These are phyloP conservation scores for Brenthis ino DNA, from an alignment of 2,888 invertebrate genomes.

Conservation along the genomic window DNA sequence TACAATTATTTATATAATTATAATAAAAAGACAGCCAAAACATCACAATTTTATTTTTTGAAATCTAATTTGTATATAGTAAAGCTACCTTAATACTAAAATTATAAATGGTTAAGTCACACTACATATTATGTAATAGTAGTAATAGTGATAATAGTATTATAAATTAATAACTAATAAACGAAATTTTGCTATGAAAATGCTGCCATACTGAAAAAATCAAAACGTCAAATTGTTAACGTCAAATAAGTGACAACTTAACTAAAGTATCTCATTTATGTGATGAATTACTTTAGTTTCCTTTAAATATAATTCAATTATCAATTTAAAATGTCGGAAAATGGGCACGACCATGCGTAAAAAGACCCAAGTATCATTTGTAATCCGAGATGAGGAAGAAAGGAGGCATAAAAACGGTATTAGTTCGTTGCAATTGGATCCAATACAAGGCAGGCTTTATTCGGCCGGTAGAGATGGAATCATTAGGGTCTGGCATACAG, in stretches of 20 bases:
- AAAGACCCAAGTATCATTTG: constrained; percentile 95
- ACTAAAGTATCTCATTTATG: constrained; percentile 22
- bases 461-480: constrained; percentile 98
- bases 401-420: constrained; percentile 96
- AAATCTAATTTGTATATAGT: too few relatives aligned
- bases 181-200: background rate
- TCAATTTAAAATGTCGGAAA: constrained; percentile 75
- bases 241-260: constrained; percentile 29
- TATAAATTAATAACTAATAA: too few relatives aligned
- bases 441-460: constrained; percentile 92
- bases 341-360: constrained; percentile 80
- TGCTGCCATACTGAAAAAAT: background rate
- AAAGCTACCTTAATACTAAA: too few relatives aligned
- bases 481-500: constrained; percentile 94
- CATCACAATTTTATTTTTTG: too few relatives aligned
- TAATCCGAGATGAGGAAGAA: constrained; percentile 98
- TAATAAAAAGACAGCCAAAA: too few relatives aligned
- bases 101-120: too few relatives aligned
- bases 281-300: constrained; percentile 26
- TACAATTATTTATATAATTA: too few relatives aligned
- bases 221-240: constrained; percentile 19
- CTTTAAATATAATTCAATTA: constrained; percentile 38
- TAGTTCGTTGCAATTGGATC: constrained; percentile 97
- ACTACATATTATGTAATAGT: too few relatives aligned
- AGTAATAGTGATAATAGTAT: too few relatives aligned